phyloP scores from a whole-genome alignment of 2,113 vertebrate genomes.

The Sinosuthora webbiana region DNA sequence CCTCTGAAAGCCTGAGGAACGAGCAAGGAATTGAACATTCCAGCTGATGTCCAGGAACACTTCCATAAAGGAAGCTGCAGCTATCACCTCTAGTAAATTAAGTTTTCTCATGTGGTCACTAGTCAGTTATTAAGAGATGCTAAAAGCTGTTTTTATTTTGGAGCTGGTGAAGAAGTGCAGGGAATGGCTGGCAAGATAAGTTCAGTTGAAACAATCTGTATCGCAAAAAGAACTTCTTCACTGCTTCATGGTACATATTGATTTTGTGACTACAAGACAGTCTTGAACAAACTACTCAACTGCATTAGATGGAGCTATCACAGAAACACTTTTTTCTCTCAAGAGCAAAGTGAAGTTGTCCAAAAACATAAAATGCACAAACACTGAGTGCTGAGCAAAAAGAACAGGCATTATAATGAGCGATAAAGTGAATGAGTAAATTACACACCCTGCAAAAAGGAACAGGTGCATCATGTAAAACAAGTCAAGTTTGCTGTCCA shows the following conservation, averaged over 20 bases:
- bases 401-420: neutral
- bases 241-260: neutral
- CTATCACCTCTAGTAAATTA: neutral
- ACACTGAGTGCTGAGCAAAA: neutral
- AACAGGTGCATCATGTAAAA: neutral
- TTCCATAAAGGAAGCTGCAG: neutral
- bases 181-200: neutral
- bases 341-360: neutral
- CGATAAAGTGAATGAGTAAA: neutral
- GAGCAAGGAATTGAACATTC: neutral
- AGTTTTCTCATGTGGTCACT: neutral
- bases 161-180: neutral
- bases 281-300: neutral
- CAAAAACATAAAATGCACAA: neutral
- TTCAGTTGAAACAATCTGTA: neutral
- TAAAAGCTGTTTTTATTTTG: neutral
- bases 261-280: neutral
- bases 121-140: neutral
- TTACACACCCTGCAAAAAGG: neutral
- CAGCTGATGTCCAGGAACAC: neutral
- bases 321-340: neutral
- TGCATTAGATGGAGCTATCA: slow-evolving; percentile 17
- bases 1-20: neutral
- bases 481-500: neutral
- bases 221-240: neutral